phyloP scores from a whole-genome alignment of 2,888 invertebrate species.

The Drosophila picticornis region DNA sequence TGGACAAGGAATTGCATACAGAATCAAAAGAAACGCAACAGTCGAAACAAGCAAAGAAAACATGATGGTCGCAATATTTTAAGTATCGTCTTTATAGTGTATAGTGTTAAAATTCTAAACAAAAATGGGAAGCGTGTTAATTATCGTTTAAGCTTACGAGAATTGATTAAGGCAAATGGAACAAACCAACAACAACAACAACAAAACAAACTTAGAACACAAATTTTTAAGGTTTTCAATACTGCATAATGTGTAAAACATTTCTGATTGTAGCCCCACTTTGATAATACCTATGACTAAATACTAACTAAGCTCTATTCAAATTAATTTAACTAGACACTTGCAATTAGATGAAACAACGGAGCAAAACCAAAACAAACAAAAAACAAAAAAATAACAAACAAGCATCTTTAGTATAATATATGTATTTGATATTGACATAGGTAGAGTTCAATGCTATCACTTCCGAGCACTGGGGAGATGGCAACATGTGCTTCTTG shows the following conservation, averaged over 20 bases:
- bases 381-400: background rate
- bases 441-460: constrained; percentile 32
- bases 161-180: constrained; percentile 71
- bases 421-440: constrained; percentile 31
- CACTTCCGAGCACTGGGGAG: constrained; percentile 20
- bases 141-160: constrained; percentile 70
- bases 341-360: constrained; percentile 58
- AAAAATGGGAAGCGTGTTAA: constrained; percentile 64
- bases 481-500: constrained; percentile 26
- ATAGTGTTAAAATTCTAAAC: constrained; percentile 78
- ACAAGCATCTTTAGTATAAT: constrained; percentile 51
- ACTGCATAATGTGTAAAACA: constrained; percentile 47
- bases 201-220: constrained; percentile 60
- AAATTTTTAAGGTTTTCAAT: constrained; percentile 75
- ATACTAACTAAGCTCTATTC: constrained; percentile 62
- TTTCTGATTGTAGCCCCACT: constrained; percentile 60
- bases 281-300: constrained; percentile 48
- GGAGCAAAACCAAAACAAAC: constrained; percentile 72
- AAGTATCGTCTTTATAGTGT: constrained; percentile 80
- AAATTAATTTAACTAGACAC: constrained; percentile 62
- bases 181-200: constrained; percentile 49
- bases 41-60: constrained; percentile 65
- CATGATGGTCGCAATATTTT: constrained; percentile 81
- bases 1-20: constrained; percentile 54
- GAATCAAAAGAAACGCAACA: constrained; percentile 57